Percentiles rank a stretch among this genome's conserved stretches.
Evolutionary conservation across 2,888 invertebrate species (phyloP).

Genomic region (Dermolepida albohirtum): DNA sequence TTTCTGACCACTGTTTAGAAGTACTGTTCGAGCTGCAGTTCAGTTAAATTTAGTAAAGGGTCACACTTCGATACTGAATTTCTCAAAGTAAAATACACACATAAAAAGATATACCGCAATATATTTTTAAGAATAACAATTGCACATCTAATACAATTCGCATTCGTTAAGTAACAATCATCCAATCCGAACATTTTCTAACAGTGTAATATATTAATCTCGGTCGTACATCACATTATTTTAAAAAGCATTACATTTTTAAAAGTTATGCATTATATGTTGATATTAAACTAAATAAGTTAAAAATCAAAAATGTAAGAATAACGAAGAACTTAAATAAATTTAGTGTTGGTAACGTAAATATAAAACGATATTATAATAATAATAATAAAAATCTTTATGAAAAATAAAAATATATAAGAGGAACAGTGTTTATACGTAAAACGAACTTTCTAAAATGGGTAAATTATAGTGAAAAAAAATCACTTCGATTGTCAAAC

Average conservation of each 20-base stretch:
- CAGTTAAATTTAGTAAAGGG: too few relatives aligned
- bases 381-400: conserved; percentile 20
- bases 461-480: too few relatives aligned
- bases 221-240: conserved; percentile 18
- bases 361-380: conserved; percentile 28
- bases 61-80: too few relatives aligned
- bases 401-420: conserved; percentile 15
- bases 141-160: not conserved
- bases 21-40: too few relatives aligned
- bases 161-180: conserved; percentile 22
- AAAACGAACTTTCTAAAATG: too few relatives aligned
- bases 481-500: too few relatives aligned
- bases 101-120: conserved; percentile 28
- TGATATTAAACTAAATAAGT: conserved; percentile 16
- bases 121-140: conserved; percentile 27
- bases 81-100: not conserved
- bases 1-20: too few relatives aligned
- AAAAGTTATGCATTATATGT: conserved; percentile 4
- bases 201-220: conserved; percentile 9
- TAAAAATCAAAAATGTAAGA: conserved; percentile 14
- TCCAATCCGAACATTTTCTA: conserved; percentile 4
- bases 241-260: conserved; percentile 11
- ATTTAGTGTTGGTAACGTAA: conserved; percentile 26
- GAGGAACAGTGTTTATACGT: too few relatives aligned
- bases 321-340: conserved; percentile 19